A percentile compares a stretch with the other conserved stretches of the same genome.
Conservation (phyloP, 2,888 invertebrate genomes). For the Priocnemis perturbator region DNA sequence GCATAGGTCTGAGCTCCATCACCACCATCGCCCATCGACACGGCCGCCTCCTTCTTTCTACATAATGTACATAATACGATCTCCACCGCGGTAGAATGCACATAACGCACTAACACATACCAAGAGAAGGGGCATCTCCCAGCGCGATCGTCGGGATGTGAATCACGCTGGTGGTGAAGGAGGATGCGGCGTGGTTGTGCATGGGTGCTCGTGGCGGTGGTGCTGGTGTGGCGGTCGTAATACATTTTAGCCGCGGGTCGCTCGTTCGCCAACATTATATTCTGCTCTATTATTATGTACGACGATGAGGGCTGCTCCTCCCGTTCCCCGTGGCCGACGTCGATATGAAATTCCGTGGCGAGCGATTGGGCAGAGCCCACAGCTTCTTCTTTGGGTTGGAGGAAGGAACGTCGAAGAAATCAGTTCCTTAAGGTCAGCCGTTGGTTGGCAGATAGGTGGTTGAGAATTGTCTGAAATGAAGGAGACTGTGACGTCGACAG, state of each 20-base stretch:
- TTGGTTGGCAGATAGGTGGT: no score
- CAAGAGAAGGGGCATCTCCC: not conserved
- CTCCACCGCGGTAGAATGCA: conserved; percentile 29
- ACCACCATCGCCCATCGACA: conserved; percentile 14
- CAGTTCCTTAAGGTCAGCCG: no score
- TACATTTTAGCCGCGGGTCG: conserved; percentile 59
- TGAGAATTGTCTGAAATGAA: no score
- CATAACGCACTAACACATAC: conserved; percentile 36
- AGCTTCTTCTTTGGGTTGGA: conserved; percentile 16
- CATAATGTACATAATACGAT: conserved; percentile 28
- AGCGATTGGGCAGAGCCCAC: conserved; percentile 44
- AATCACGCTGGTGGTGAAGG: no score
- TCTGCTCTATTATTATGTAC: conserved; percentile 57
- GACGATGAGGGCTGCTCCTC: conserved; percentile 37
- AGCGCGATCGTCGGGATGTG: no score
- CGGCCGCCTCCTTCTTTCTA: conserved; percentile 18
- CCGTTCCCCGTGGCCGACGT: conserved; percentile 38
- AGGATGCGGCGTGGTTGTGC: not conserved
- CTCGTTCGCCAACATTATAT: conserved; percentile 51
- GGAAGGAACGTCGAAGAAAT: not conserved
- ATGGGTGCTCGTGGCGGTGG: conserved; percentile 17
- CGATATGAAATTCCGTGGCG: conserved; percentile 52
- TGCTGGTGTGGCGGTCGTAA: conserved; percentile 32
- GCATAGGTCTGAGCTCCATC: conserved; percentile 4
- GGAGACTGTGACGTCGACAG: no score